Evolutionary conservation across 2,888 invertebrate genomes (phyloP).

Genomic region (Pyrrhia umbra): DNA sequence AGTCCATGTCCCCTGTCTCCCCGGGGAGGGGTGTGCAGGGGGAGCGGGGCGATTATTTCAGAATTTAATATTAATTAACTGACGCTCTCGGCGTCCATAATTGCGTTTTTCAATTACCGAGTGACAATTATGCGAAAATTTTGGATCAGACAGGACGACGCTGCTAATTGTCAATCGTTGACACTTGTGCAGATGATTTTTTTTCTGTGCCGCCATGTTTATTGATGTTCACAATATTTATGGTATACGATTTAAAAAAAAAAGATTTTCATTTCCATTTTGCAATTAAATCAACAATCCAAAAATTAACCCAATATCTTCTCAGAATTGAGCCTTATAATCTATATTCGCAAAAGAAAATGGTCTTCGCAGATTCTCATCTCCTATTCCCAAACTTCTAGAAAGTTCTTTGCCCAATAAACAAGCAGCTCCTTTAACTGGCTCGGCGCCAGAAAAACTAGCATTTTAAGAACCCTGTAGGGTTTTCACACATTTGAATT

Average conservation of each 20-base stretch:
- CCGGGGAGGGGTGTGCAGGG: conserved; percentile 74
- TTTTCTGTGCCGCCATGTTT: conserved; percentile 60
- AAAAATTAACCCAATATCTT: background rate
- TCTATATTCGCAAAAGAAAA: background rate
- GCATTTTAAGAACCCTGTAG: conserved; percentile 27
- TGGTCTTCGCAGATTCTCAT: no score
- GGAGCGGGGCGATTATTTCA: conserved; percentile 85
- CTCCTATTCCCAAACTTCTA: background rate
- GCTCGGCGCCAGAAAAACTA: conserved; percentile 31
- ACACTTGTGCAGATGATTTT: conserved; percentile 60
- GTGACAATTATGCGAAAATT: conserved; percentile 87
- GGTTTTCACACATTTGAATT: conserved; percentile 45
- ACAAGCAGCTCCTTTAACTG: conserved; percentile 14
- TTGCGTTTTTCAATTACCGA: conserved; percentile 90
- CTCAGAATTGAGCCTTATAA: no score
- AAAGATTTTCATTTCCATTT: conserved; percentile 22
- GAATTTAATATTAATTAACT: conserved; percentile 91
- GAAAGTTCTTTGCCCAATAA: background rate
- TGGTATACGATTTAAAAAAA: conserved; percentile 40
- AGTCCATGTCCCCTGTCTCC: conserved; percentile 76
- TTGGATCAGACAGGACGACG: conserved; percentile 82
- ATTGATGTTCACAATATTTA: conserved; percentile 38
- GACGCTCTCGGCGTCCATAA: conserved; percentile 84
- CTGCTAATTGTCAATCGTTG: conserved; percentile 81
- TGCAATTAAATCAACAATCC: background rate